Conservation (phyloP, 1,140 invertebrate species). For the Melipona quadrifasciata region DNA sequence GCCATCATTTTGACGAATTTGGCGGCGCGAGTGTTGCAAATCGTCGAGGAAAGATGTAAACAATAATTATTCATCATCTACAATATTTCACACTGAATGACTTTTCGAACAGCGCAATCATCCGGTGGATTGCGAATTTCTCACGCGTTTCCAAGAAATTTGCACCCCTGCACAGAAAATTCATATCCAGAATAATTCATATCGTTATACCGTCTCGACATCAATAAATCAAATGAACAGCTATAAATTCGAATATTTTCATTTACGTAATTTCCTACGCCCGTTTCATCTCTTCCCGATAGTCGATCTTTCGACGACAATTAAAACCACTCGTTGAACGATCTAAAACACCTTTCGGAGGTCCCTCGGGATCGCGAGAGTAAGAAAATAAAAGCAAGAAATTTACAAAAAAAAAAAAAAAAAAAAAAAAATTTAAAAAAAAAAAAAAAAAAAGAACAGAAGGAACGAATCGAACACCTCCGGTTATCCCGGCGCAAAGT, state of each 20-base stretch:
- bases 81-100: background rate
- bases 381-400: background rate
- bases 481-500: background rate
- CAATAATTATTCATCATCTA: background rate
- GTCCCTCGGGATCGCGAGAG: background rate
- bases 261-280: background rate
- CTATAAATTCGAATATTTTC: background rate
- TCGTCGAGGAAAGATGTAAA: background rate
- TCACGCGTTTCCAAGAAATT: too few relatives aligned
- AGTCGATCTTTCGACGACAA: background rate
- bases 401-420: too few relatives aligned
- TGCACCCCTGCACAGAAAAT: too few relatives aligned
- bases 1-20: too few relatives aligned
- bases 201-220: background rate
- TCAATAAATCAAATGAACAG: background rate
- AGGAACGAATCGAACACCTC: background rate
- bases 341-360: background rate
- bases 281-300: background rate
- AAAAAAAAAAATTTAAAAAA: too few relatives aligned
- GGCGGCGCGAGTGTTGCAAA: background rate
- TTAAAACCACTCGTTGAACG: background rate
- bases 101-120: background rate
- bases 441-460: too few relatives aligned
- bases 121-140: too few relatives aligned
- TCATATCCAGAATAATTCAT: background rate